Percentiles rank a stretch among this genome's conserved stretches.
phyloP scores from a whole-genome alignment of 1,140 invertebrate genomes.

The Ephestia elutella region DNA sequence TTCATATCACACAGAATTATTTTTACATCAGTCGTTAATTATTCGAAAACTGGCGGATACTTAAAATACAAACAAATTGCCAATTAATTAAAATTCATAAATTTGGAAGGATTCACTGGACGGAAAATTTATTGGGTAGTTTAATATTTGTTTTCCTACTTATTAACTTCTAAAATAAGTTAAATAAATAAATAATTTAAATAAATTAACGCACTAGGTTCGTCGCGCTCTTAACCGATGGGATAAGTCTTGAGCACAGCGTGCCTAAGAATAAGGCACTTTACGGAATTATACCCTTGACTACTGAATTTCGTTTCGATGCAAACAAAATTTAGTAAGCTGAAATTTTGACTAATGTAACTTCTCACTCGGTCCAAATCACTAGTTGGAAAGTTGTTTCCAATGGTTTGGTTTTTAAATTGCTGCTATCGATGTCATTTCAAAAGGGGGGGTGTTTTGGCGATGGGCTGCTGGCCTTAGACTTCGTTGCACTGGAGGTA shows the following conservation, averaged over 20 bases:
- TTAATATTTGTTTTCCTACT: conserved; percentile 28
- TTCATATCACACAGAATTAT: conserved; percentile 65
- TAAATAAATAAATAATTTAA: conserved; percentile 73
- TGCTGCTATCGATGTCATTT: not conserved
- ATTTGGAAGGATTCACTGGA: conserved; percentile 24
- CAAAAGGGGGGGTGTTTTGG: conserved; percentile 9
- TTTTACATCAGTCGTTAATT: conserved; percentile 69
- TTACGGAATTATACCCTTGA: conserved; percentile 15
- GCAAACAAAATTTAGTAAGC: conserved; percentile 18
- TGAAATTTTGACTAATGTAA: conserved; percentile 15
- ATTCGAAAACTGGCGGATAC: conserved; percentile 47
- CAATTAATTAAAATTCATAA: conserved; percentile 25
- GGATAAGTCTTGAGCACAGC: conserved; percentile 36
- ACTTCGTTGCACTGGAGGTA: conserved; percentile 92
- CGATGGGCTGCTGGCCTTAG: conserved; percentile 65
- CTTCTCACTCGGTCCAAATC: conserved; percentile 9
- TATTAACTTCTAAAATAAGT: conserved; percentile 61
- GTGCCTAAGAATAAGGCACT: conserved; percentile 21
- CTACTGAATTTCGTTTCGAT: conserved; percentile 17
- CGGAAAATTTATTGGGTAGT: conserved; percentile 25
- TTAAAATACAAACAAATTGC: conserved; percentile 20
- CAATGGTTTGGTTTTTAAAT: conserved; percentile 6
- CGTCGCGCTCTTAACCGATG: conserved; percentile 34
- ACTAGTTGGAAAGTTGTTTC: conserved; percentile 13
- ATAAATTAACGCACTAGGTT: conserved; percentile 52